phyloP scores from a whole-genome alignment of 2,888 invertebrate species.

The Sussaba pulchella region DNA sequence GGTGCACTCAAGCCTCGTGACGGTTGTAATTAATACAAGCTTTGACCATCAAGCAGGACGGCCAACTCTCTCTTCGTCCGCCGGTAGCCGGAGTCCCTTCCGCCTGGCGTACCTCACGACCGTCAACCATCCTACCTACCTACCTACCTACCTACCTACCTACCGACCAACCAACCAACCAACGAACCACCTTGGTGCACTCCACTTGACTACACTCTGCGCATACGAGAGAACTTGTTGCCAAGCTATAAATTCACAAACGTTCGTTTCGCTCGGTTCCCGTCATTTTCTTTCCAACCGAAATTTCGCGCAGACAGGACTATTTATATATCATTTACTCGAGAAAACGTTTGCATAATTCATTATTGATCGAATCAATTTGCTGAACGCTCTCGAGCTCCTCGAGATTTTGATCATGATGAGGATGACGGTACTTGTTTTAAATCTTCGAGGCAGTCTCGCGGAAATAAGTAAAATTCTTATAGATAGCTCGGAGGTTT shows the following conservation, averaged over 20 bases:
- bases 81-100: slow-evolving; percentile 14
- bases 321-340: slow-evolving; percentile 8
- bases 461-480: slow-evolving; percentile 14
- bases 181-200: slow-evolving; percentile 54
- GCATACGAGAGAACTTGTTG: slow-evolving; percentile 67
- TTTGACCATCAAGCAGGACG: slow-evolving; percentile 77
- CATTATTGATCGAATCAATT: not conserved
- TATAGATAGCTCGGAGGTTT: slow-evolving; percentile 1
- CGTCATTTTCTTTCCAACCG: not conserved
- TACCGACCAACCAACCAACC: not conserved
- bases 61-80: slow-evolving; percentile 59
- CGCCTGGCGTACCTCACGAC: slow-evolving; percentile 8
- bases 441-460: not conserved
- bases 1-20: slow-evolving; percentile 71
- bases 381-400: not conserved
- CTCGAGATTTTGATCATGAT: no score
- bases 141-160: slow-evolving; percentile 1
- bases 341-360: not conserved
- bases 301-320: not conserved
- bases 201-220: slow-evolving; percentile 39
- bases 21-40: slow-evolving; percentile 80
- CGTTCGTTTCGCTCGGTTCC: slow-evolving; percentile 1
- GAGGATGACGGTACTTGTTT: not conserved
- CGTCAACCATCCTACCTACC: slow-evolving; percentile 10
- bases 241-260: slow-evolving; percentile 57